Conservation (phyloP, 2,113 vertebrate species). For the Epinephelus fuscoguttatus region DNA sequence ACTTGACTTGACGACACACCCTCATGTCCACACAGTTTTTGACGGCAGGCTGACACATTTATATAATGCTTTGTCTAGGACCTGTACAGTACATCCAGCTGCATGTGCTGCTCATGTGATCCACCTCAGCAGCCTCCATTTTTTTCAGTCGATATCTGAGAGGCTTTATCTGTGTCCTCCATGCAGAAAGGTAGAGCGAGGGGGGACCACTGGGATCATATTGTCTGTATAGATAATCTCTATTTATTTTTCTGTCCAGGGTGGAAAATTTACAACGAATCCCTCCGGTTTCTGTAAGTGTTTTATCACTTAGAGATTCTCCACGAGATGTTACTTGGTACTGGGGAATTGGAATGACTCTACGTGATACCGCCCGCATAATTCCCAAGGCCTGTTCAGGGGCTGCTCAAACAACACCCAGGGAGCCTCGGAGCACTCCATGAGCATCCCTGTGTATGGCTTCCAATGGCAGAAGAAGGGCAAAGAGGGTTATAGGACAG, state of each 20-base stretch:
- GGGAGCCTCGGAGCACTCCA: slow-evolving; percentile 18
- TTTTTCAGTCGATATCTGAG: slow-evolving; percentile 47
- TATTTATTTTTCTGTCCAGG: slow-evolving; percentile 84
- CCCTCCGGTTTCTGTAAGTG: slow-evolving; percentile 62
- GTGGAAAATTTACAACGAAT: slow-evolving; percentile 79
- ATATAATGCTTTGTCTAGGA: slow-evolving; percentile 9
- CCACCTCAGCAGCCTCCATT: slow-evolving; percentile 15
- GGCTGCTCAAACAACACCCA: slow-evolving; percentile 46
- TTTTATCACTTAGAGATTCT: slow-evolving; percentile 70
- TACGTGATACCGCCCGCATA: slow-evolving; percentile 63
- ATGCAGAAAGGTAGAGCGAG: slow-evolving; percentile 42
- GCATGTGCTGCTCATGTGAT: slow-evolving; percentile 21
- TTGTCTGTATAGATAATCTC: slow-evolving; percentile 81
- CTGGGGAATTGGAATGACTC: slow-evolving; percentile 50
- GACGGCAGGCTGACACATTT: slow-evolving; percentile 28
- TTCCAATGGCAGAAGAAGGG: slow-evolving; percentile 53
- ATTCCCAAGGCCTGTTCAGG: slow-evolving; percentile 49
- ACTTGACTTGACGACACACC: slow-evolving; percentile 17
- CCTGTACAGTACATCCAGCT: not conserved
- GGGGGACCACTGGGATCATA: slow-evolving; percentile 68
- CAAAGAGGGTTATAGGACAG: slow-evolving; percentile 54
- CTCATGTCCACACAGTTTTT: slow-evolving; percentile 8
- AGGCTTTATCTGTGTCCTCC: slow-evolving; percentile 66
- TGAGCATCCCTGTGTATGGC: slow-evolving; percentile 38
- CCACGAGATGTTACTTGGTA: slow-evolving; percentile 60